A percentile compares a stretch with the other conserved stretches of the same genome.
Evolutionary conservation across 2,888 invertebrate species (phyloP).

Genomic region (Barypeithes pellucidus): DNA sequence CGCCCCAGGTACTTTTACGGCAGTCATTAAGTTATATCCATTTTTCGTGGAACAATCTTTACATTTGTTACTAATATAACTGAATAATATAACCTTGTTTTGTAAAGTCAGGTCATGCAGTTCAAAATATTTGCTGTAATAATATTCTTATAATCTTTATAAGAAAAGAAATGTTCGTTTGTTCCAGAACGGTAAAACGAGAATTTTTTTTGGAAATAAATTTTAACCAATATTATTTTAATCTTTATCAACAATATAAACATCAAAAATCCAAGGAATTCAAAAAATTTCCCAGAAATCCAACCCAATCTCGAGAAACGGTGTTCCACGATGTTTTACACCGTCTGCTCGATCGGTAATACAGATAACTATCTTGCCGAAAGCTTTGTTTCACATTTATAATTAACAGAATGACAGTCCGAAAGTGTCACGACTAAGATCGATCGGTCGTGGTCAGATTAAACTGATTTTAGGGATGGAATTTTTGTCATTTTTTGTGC

Average conservation of each 20-base stretch:
- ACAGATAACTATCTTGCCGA: slow-evolving; percentile 53
- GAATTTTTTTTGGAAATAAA: no score
- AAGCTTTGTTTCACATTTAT: slow-evolving; percentile 56
- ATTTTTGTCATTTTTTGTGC: slow-evolving; percentile 47
- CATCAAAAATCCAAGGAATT: slow-evolving; percentile 28
- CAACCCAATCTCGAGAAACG: slow-evolving; percentile 47
- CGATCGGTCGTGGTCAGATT: slow-evolving; percentile 53
- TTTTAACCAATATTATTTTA: no score
- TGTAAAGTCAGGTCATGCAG: no score
- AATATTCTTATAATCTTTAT: no score
- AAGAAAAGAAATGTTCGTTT: no score
- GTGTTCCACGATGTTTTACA: slow-evolving; percentile 61
- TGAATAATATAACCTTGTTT: no score
- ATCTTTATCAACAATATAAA: neutral
- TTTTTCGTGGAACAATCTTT: no score
- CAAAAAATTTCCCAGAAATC: slow-evolving; percentile 34
- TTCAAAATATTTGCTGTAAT: no score
- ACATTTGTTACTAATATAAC: no score
- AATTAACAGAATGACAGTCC: slow-evolving; percentile 63
- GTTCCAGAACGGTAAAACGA: no score
- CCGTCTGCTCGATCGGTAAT: slow-evolving; percentile 41
- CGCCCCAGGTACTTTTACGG: no score
- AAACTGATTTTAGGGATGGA: slow-evolving; percentile 28
- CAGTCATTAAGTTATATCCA: no score
- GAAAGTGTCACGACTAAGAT: slow-evolving; percentile 61